A percentile compares a stretch with the other conserved stretches of the same genome.
phyloP scores from a whole-genome alignment of 37 sponge, comb jelly and placozoan species.

The Cliona cf. orientalis region DNA sequence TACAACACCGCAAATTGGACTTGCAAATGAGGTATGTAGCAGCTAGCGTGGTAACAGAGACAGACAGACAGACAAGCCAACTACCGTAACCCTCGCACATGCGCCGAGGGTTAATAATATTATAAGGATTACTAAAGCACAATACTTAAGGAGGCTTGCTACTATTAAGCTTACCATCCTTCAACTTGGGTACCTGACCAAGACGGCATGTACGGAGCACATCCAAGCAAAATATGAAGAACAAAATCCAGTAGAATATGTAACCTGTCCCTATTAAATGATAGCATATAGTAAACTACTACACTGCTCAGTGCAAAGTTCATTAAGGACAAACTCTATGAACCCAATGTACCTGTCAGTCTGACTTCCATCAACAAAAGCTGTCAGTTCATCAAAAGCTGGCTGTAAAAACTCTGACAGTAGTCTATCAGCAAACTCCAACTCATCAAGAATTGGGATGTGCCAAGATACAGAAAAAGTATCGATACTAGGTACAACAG shows the following conservation, averaged over 20 bases:
- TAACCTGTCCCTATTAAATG: constrained; percentile 48
- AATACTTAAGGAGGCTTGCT: neutral
- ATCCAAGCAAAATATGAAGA: constrained; percentile 32
- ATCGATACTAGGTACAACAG: constrained; percentile 29
- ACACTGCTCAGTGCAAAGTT: neutral
- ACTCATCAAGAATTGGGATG: constrained; percentile 55
- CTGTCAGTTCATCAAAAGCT: constrained; percentile 59
- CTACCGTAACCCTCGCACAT: too few species aligned
- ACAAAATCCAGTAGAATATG: constrained; percentile 43
- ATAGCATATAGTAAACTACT: neutral
- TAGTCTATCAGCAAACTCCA: constrained; percentile 57
- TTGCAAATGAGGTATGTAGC: too few species aligned
- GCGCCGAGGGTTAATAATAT: too few species aligned
- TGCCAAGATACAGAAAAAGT: constrained; percentile 74
- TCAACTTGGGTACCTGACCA: constrained; percentile 57
- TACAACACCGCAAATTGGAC: too few species aligned
- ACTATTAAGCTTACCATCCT: constrained; percentile 48
- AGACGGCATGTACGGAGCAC: constrained; percentile 53
- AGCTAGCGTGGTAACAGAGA: too few species aligned
- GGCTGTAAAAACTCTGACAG: constrained; percentile 71
- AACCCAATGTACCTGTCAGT: constrained; percentile 31
- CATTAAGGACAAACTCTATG: neutral
- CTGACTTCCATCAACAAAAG: constrained; percentile 39
- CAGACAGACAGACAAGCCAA: too few species aligned
- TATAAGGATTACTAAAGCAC: too few species aligned